These are phyloP conservation scores for Bombus waltoni DNA, from an alignment of 1,140 invertebrate genomes.

Conservation along the genomic window DNA sequence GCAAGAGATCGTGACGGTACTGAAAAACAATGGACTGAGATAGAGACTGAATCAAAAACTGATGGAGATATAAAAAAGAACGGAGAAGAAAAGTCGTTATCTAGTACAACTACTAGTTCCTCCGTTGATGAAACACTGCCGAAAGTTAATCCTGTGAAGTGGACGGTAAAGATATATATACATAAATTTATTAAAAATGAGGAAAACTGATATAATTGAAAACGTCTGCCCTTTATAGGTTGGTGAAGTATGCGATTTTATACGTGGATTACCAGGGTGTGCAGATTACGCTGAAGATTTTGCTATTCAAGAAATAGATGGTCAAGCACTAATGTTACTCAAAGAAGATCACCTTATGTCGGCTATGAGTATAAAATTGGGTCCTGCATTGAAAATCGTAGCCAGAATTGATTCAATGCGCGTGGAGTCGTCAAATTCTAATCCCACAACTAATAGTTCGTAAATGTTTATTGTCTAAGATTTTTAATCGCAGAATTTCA, in stretches of 20 bases:
- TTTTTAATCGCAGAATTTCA: conserved; percentile 31
- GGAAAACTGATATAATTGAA: background rate
- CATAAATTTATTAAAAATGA: background rate
- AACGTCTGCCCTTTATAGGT: conserved; percentile 81
- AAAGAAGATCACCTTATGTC: conserved; percentile 97
- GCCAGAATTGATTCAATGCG: conserved; percentile 92
- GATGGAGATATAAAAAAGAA: conserved; percentile 81
- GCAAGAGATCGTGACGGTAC: conserved; percentile 66
- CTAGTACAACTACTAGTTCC: conserved; percentile 79
- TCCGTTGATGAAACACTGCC: conserved; percentile 81
- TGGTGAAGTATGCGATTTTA: conserved; percentile 92
- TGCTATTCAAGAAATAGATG: conserved; percentile 97
- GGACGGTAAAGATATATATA: conserved; percentile 84
- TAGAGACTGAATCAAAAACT: conserved; percentile 76
- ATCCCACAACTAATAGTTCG: conserved; percentile 73
- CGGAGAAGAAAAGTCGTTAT: conserved; percentile 82
- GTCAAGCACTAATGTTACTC: conserved; percentile 95
- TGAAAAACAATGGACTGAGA: conserved; percentile 79
- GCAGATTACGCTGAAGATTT: conserved; percentile 97
- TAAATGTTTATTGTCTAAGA: conserved; percentile 57
- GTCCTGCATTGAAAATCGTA: conserved; percentile 97
- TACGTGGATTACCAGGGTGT: conserved; percentile 93
- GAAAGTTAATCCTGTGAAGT: conserved; percentile 88
- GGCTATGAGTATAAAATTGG: conserved; percentile 97
- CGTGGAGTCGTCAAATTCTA: conserved; percentile 81